phyloP scores from a whole-genome alignment of 2,797 vertebrate species.

The Cossypha caffra region DNA sequence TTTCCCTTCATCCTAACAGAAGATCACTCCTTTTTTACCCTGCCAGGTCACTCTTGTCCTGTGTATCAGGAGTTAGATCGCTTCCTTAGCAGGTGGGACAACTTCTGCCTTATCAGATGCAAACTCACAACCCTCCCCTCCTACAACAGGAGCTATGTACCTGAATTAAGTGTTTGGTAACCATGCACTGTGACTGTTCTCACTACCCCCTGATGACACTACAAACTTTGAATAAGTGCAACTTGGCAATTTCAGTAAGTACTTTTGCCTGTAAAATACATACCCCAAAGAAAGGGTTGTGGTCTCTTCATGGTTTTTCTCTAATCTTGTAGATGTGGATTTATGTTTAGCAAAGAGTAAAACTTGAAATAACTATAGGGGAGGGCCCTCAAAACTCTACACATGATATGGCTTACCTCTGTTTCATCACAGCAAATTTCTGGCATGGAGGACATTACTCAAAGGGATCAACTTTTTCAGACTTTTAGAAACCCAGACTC shows the following conservation, averaged over 20 bases:
- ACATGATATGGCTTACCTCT: not conserved
- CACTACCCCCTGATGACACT: not conserved
- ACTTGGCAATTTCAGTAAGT: not conserved
- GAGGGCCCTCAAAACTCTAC: not conserved
- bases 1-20: not conserved
- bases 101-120: not conserved
- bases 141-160: accelerated
- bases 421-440: not conserved
- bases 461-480: not conserved
- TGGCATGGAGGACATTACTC: not conserved
- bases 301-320: not conserved
- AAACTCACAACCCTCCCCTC: not conserved
- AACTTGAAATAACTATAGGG: not conserved
- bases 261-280: not conserved
- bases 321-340: not conserved
- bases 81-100: not conserved
- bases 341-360: not conserved
- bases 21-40: not conserved
- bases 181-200: not conserved
- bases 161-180: not conserved
- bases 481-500: not conserved
- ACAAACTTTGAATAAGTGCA: accelerated
- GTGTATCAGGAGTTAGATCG: not conserved
- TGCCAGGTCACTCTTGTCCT: not conserved
- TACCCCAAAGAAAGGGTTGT: not conserved